Base-by-base conservation (phyloP, 64 coral and sea anemone species). In the Dendrophyllia cribrosa region DNA sequence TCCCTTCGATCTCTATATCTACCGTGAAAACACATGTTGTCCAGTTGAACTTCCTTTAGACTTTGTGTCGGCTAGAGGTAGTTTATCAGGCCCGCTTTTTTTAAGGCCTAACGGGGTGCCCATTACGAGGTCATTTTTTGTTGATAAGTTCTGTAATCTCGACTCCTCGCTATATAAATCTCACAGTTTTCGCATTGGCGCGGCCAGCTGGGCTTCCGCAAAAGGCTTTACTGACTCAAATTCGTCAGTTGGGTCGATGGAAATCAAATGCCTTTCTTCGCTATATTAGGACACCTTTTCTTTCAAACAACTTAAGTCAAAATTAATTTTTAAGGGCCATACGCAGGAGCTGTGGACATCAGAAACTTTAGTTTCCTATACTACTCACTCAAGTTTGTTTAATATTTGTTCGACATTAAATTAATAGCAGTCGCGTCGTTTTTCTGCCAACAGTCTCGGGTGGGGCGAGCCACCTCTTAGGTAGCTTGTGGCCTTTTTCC, bases 261-360 rank as follows among this genome's bases (percentile, higher is more conserved):
- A 69, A 69, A 26, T 69, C 22, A 9, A 69, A 69, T 69, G 66
- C 66, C 10, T 69, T 69, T 69, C 66, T 69, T 69, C 20, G 66
- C 7, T 69, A 69, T 22, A 69, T 69, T 9, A 5, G 66, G 23
- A 69, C 21, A 4, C 66, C 66, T 69, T 9, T 21, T 26, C 19
- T 22, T 21, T 7, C 19, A 3, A 69, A 6, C 10, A 23, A 9
- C 20, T 22, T 69, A 69, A 9, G 4, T 26, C 1, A 9, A 7
- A 69, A 3, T 26, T 69, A 26, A 24, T 9, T 2, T 20, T 23
- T 19, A 69, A 9, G 6, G 23, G 34, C 34, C 22, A 11, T 22
- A 69, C 6, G 66, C 66, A 69, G 66, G 21, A 4, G 21, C 66
- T 69, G 23, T 69, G 66, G 34, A 1, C 34, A 34, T 34, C 34